These are phyloP conservation scores for Physella acuta DNA, from an alignment of 1,140 invertebrate genomes.

Conservation along the genomic window DNA sequence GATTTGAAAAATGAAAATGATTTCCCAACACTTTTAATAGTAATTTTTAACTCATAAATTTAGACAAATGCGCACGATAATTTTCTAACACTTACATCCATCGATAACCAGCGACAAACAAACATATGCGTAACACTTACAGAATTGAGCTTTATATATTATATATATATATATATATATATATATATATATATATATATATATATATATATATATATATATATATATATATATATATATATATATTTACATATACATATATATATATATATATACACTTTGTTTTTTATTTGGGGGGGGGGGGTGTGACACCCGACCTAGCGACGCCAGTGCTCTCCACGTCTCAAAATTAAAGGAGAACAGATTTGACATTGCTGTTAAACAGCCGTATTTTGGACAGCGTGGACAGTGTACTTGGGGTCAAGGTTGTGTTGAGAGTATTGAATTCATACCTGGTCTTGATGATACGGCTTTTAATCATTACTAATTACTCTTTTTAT, in stretches of 20 bases:
- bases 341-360: neutral
- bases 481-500: neutral
- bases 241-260: too few species aligned
- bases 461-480: neutral
- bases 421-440: neutral
- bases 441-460: neutral
- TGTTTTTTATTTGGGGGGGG: too few species aligned
- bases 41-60: too few species aligned
- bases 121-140: too few species aligned
- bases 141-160: neutral
- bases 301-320: too few species aligned
- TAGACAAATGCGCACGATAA: too few species aligned
- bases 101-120: too few species aligned
- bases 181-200: slow-evolving; percentile 5
- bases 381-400: neutral
- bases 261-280: too few species aligned
- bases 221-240: slow-evolving; percentile 5
- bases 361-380: neutral
- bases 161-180: neutral
- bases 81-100: too few species aligned
- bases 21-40: neutral
- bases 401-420: neutral
- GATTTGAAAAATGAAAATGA: too few species aligned
- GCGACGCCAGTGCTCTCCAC: neutral
- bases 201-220: slow-evolving; percentile 5